Evolutionary conservation across 2,797 vertebrate genomes (phyloP).

Genomic region (Myotis myotis): DNA sequence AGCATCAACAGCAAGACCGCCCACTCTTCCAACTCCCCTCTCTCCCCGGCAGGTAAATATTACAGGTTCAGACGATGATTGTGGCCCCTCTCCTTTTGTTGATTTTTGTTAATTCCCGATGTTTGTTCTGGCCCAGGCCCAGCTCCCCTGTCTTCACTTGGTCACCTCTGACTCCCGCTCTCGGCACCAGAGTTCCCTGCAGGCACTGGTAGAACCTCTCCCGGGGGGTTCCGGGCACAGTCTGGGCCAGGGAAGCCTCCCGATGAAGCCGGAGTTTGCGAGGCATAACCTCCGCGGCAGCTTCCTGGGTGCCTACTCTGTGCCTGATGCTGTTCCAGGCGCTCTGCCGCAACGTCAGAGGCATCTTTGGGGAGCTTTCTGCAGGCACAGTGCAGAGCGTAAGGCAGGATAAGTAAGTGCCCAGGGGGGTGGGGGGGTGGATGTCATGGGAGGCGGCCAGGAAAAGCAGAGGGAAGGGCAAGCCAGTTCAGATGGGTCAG

Average conservation of each 20-base stretch:
- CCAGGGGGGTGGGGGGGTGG: accelerated
- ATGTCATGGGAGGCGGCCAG: accelerated
- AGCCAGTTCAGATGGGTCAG: background rate
- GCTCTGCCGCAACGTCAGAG: background rate
- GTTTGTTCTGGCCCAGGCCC: constrained; percentile 48
- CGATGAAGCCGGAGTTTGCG: background rate
- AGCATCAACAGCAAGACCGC: accelerated
- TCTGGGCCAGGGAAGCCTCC: background rate
- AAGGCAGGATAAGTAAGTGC: background rate
- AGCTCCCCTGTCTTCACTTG: background rate
- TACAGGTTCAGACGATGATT: background rate
- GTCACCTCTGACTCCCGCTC: background rate
- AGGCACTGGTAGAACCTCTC: background rate
- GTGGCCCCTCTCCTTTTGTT: constrained; percentile 22
- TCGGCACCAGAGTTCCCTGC: background rate
- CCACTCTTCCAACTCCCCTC: background rate
- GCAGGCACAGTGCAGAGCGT: background rate
- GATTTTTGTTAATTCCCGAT: constrained; percentile 48
- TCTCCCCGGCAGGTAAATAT: background rate
- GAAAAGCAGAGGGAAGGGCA: background rate
- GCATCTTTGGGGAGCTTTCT: background rate
- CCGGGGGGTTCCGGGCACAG: too few species aligned
- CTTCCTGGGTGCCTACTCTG: background rate
- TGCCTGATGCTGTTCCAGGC: background rate
- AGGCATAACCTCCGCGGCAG: accelerated